A percentile compares a stretch with the other conserved stretches of the same genome.
Evolutionary conservation across 2,797 vertebrate genomes (phyloP).

Genomic region (Manis pentadactyla): DNA sequence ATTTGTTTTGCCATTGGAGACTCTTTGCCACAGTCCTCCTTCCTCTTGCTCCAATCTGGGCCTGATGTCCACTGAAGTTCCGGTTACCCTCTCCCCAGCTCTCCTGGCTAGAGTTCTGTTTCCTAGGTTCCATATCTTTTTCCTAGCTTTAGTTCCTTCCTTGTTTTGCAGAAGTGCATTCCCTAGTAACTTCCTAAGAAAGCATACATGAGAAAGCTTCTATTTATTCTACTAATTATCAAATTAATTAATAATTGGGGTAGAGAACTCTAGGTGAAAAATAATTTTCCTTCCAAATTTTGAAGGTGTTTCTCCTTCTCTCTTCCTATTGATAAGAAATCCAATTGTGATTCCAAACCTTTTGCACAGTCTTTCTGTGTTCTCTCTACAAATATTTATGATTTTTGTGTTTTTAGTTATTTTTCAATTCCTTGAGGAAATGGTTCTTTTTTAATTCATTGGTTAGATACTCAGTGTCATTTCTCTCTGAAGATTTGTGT

Average conservation of each 20-base stretch:
- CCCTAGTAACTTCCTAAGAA: not conserved
- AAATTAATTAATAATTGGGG: not conserved
- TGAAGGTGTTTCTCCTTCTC: not conserved
- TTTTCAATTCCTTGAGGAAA: constrained; percentile 4
- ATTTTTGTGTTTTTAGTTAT: not conserved
- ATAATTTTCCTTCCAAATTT: not conserved
- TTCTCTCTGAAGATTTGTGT: not conserved
- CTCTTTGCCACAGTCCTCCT: not conserved
- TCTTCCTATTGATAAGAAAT: not conserved
- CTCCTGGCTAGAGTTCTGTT: not conserved
- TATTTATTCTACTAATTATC: not conserved
- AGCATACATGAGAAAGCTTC: not conserved
- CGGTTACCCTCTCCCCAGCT: not conserved
- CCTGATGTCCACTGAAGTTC: not conserved
- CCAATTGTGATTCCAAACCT: not conserved
- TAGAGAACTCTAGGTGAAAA: not conserved
- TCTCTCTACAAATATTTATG: not conserved
- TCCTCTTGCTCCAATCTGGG: not conserved
- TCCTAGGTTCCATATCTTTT: not conserved
- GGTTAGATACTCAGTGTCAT: not conserved
- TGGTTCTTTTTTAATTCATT: not conserved
- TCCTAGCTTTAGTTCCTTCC: not conserved
- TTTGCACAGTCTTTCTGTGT: not conserved
- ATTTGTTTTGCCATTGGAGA: not conserved
- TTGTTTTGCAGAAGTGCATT: not conserved